A percentile compares a stretch with the other conserved stretches of the same genome.
Conservation (phyloP, 1,140 invertebrate species). For the Steinernema feltiae region DNA sequence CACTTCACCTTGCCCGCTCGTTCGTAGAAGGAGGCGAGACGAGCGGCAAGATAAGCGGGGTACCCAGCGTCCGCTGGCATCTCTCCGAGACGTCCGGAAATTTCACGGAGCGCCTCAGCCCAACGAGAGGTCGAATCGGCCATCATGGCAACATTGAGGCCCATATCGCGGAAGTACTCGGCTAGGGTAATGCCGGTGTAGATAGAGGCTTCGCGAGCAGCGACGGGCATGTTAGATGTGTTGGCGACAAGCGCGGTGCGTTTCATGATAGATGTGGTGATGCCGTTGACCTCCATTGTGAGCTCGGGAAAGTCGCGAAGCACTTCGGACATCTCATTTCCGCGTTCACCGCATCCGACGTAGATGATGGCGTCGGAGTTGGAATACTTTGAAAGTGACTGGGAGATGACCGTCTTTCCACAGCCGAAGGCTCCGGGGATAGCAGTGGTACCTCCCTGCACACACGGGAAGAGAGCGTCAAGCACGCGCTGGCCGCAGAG, state of each 20-base stretch:
- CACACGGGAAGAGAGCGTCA: constrained; percentile 93
- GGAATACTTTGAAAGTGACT: constrained; percentile 95
- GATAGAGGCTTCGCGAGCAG: constrained; percentile 97
- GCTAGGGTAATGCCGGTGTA: constrained; percentile 97
- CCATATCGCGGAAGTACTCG: constrained; percentile 96
- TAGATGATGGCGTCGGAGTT: constrained; percentile 98
- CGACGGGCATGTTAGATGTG: constrained; percentile 99
- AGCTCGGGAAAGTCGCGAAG: constrained; percentile 94
- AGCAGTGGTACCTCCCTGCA: constrained; percentile 73
- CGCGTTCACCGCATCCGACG: constrained; percentile 85
- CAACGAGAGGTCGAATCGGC: constrained; percentile 85
- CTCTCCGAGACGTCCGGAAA: constrained; percentile 96
- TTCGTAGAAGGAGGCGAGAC: constrained; percentile 93
- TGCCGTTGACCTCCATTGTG: constrained; percentile 86
- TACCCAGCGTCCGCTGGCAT: constrained; percentile 94
- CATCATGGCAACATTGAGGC: constrained; percentile 99
- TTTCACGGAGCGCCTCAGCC: constrained; percentile 95
- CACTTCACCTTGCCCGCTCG: constrained; percentile 89
- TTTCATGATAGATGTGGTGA: constrained; percentile 96
- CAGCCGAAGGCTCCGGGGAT: constrained; percentile 75
- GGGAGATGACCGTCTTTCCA: constrained; percentile 97
- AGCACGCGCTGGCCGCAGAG: constrained; percentile 91
- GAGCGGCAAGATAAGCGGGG: constrained; percentile 90
- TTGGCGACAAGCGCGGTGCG: constrained; percentile 94
- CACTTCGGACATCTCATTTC: constrained; percentile 81